These are phyloP conservation scores for Dusona sp. DNA, from an alignment of 2,888 invertebrate genomes.

Conservation along the genomic window DNA sequence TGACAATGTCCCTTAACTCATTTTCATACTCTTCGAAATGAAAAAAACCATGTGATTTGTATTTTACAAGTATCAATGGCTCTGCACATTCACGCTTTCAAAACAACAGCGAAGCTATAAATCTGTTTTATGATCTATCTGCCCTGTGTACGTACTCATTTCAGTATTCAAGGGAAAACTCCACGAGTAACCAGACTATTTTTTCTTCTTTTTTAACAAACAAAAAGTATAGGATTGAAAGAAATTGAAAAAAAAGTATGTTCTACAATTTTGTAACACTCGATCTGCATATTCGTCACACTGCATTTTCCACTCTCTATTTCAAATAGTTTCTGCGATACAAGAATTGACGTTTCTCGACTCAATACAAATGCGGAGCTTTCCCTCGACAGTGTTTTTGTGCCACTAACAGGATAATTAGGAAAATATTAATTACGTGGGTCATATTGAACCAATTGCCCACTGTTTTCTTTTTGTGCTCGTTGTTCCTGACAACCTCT, in stretches of 20 bases:
- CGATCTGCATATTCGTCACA: not conserved
- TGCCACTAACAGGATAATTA: slow-evolving; percentile 2
- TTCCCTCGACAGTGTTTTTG: not conserved
- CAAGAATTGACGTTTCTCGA: not conserved
- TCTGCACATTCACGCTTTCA: not conserved
- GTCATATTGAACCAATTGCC: not conserved
- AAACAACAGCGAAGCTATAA: not conserved
- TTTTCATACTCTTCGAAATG: slow-evolving; percentile 61
- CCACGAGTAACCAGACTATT: not conserved
- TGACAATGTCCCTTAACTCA: slow-evolving; percentile 28
- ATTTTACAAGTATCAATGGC: slow-evolving; percentile 43
- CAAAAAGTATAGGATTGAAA: not conserved
- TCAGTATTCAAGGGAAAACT: not conserved
- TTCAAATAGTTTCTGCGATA: not conserved
- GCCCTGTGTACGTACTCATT: slow-evolving; percentile 8
- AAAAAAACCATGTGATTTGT: slow-evolving; percentile 40
- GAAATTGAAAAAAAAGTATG: not conserved
- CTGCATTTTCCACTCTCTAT: not conserved
- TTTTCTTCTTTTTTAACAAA: not conserved
- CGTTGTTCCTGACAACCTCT: slow-evolving; percentile 2
- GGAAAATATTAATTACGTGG: slow-evolving; percentile 7
- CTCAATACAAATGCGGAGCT: not conserved
- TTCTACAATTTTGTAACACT: not conserved
- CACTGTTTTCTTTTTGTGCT: not conserved
- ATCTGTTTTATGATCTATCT: not conserved